Percentiles rank a stretch among this genome's conserved stretches.
These are phyloP conservation scores for Melieria omissa DNA, from an alignment of 2,888 invertebrate species.

Conservation along the genomic window DNA sequence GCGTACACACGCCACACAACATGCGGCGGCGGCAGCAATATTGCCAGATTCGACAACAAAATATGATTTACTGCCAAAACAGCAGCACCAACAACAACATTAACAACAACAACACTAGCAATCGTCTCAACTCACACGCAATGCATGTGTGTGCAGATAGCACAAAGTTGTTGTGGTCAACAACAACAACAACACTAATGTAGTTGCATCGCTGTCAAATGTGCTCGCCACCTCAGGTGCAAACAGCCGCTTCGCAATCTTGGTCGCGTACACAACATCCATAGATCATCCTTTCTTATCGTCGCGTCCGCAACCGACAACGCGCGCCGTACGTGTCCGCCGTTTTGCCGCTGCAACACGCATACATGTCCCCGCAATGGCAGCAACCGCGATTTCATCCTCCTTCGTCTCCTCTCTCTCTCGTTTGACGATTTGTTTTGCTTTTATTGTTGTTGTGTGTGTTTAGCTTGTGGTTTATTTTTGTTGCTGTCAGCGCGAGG, in stretches of 20 bases:
- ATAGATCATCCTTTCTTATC: conserved; percentile 34
- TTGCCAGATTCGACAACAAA: conserved; percentile 43
- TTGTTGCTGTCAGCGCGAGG: too few relatives aligned
- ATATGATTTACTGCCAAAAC: conserved; percentile 45
- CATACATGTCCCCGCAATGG: conserved; percentile 15
- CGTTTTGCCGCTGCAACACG: not conserved
- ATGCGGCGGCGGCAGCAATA: too few relatives aligned
- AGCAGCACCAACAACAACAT: conserved; percentile 19
- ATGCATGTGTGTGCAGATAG: too few relatives aligned
- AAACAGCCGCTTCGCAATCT: conserved; percentile 30
- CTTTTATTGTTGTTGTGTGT: too few relatives aligned
- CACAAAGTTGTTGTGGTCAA: too few relatives aligned
- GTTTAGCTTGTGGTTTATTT: too few relatives aligned
- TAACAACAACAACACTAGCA: conserved; percentile 2
- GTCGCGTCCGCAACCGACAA: not conserved
- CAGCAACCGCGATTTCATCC: not conserved
- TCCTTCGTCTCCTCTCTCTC: not conserved
- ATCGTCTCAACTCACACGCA: conserved; percentile 14
- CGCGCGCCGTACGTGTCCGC: not conserved
- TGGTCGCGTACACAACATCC: conserved; percentile 8
- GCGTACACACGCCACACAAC: too few relatives aligned
- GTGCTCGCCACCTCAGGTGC: conserved; percentile 44
- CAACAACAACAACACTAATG: too few relatives aligned
- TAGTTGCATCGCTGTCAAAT: too few relatives aligned
- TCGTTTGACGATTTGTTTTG: not conserved